phyloP scores from a whole-genome alignment of 2,888 invertebrate species.

The Athripsodes cinereus region DNA sequence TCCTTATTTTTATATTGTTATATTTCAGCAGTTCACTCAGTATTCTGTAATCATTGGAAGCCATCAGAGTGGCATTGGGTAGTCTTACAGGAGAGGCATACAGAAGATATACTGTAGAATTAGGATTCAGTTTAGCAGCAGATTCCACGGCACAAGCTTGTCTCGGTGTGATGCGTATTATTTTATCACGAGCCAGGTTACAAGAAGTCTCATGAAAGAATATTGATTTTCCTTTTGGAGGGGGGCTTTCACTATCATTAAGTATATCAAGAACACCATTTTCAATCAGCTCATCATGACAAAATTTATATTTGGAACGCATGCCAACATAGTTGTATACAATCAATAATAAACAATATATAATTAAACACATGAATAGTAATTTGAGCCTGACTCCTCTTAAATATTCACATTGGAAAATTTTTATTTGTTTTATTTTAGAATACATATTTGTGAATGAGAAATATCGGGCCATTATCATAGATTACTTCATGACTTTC shows the following conservation, averaged over 20 bases:
- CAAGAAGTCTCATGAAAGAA: conserved; percentile 67
- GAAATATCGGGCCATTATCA: too few species aligned
- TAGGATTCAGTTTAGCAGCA: conserved; percentile 56
- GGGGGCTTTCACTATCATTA: conserved; percentile 17
- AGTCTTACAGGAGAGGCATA: conserved; percentile 43
- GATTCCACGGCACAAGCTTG: conserved; percentile 67
- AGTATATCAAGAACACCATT: conserved; percentile 21
- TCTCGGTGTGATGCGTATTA: conserved; percentile 45
- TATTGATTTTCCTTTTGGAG: conserved; percentile 39
- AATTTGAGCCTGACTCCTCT: not conserved
- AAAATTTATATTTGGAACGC: conserved; percentile 13
- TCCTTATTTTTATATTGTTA: conserved; percentile 46
- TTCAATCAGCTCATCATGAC: conserved; percentile 16
- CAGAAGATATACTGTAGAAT: conserved; percentile 50
- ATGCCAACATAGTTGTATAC: conserved; percentile 4
- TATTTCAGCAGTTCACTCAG: conserved; percentile 37
- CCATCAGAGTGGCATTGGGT: conserved; percentile 30
- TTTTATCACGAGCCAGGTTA: conserved; percentile 35
- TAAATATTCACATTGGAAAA: not conserved
- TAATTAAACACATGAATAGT: not conserved
- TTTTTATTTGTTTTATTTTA: not conserved
- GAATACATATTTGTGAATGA: not conserved
- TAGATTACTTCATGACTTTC: too few species aligned
- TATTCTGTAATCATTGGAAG: conserved; percentile 14
- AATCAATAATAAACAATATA: conserved; percentile 4